These are phyloP conservation scores for Marisa cornuarietis DNA, from an alignment of 1,140 invertebrate genomes.

Conservation along the genomic window DNA sequence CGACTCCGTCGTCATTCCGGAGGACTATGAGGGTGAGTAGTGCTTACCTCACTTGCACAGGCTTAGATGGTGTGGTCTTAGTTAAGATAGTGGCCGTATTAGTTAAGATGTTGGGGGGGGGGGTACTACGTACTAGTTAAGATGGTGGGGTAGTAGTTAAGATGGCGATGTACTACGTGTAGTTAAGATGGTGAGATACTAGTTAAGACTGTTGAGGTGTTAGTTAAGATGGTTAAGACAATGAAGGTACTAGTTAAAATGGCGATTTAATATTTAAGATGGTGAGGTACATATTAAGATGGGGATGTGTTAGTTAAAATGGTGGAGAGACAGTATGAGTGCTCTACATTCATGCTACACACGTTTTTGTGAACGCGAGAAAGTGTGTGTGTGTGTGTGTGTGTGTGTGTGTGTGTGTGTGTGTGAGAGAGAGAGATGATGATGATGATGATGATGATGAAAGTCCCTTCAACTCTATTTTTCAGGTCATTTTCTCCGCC, in stretches of 20 bases:
- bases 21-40: slow-evolving; percentile 21
- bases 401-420: background rate
- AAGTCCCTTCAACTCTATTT: background rate
- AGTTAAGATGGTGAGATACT: background rate
- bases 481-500: slow-evolving; percentile 36
- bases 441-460: background rate
- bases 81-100: background rate
- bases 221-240: background rate
- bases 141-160: background rate
- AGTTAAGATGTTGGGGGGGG: background rate
- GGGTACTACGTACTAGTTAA: background rate
- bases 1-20: slow-evolving; percentile 21
- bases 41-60: background rate
- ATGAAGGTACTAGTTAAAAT: background rate
- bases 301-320: background rate
- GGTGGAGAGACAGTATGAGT: background rate
- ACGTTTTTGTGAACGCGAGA: background rate
- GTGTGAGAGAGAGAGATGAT: background rate
- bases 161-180: background rate
- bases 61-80: too few species aligned
- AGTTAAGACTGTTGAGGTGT: too few species aligned
- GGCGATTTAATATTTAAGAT: too few species aligned
- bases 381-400: background rate
- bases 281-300: too few species aligned
- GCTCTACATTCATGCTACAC: background rate